Conservation (phyloP, 64 coral and sea anemone species). For the Dendronephthya gigantea region DNA sequence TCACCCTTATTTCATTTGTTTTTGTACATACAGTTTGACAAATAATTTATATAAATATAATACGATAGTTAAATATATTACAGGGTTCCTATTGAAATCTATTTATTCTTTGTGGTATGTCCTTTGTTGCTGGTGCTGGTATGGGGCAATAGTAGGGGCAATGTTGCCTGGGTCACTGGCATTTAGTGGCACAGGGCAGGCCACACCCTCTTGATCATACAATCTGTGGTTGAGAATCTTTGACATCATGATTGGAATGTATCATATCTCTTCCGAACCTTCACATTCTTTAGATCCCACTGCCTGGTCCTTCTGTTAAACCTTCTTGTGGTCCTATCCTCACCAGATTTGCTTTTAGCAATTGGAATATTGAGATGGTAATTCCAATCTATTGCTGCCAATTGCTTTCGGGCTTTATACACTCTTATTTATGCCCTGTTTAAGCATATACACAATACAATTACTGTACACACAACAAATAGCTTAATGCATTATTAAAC, state of each 20-base stretch:
- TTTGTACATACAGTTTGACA: no score
- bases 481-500: no score
- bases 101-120: conserved; percentile 6
- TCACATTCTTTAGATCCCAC: conserved; percentile 23
- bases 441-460: neutral
- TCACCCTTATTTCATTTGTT: no score
- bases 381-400: conserved; percentile 33
- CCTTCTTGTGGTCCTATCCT: conserved; percentile 14
- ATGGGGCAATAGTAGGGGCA: conserved; percentile 20
- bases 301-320: conserved; percentile 25
- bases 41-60: no score
- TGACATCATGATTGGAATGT: conserved; percentile 21
- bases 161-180: conserved; percentile 22
- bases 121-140: conserved; percentile 21
- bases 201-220: neutral
- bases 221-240: neutral
- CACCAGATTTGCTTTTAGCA: conserved; percentile 18
- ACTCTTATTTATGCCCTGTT: neutral
- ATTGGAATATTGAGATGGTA: conserved; percentile 12
- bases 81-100: neutral
- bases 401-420: no score
- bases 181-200: conserved; percentile 17
- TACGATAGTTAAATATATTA: no score
- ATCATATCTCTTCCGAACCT: conserved; percentile 15
- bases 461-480: no score